Evolutionary conservation across 2,888 invertebrate species (phyloP).

Genomic region (Cephus nigrinus): DNA sequence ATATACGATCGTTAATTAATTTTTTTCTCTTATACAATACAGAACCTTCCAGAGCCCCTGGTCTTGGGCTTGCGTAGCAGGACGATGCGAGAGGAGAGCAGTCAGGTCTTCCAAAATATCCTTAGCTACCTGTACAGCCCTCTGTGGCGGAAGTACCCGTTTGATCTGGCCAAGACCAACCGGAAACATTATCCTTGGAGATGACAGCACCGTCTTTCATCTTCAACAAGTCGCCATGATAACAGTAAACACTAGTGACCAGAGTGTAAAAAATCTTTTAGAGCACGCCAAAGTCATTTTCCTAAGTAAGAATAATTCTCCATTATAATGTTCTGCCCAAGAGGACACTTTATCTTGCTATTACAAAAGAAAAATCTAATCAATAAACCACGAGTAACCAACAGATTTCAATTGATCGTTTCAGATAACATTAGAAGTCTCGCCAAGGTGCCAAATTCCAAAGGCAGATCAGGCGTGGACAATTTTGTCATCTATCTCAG

Average conservation of each 20-base stretch:
- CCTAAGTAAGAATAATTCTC: slow-evolving; percentile 43
- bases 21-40: neutral
- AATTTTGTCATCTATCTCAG: slow-evolving; percentile 54
- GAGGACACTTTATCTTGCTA: no score
- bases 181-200: slow-evolving; percentile 75
- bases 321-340: no score
- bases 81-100: slow-evolving; percentile 75
- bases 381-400: no score
- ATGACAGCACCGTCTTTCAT: slow-evolving; percentile 73
- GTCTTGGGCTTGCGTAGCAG: slow-evolving; percentile 80
- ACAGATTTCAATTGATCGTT: neutral
- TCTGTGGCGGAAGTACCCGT: slow-evolving; percentile 77
- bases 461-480: slow-evolving; percentile 52
- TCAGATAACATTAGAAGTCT: slow-evolving; percentile 55
- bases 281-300: slow-evolving; percentile 63
- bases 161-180: slow-evolving; percentile 84
- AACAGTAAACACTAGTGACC: slow-evolving; percentile 52
- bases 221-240: slow-evolving; percentile 67
- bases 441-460: slow-evolving; percentile 51
- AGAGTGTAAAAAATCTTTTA: slow-evolving; percentile 54
- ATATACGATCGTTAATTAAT: no score
- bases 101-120: slow-evolving; percentile 77
- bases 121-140: slow-evolving; percentile 81
- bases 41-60: slow-evolving; percentile 70
- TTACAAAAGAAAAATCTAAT: no score